phyloP scores from a whole-genome alignment of 2,113 vertebrate genomes.

The Rousettus leschenaultii region DNA sequence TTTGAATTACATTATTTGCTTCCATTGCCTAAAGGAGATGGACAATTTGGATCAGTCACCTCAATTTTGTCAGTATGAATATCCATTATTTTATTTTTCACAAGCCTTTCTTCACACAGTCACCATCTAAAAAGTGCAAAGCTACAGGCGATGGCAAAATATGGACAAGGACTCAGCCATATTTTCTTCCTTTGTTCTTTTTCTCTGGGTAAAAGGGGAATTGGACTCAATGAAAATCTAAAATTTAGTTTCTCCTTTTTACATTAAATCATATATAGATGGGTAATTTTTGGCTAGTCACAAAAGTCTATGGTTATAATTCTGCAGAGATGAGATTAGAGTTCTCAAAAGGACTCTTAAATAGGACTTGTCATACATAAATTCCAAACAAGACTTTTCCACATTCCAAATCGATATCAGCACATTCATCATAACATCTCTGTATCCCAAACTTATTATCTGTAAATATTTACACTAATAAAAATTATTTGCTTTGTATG shows the following conservation, averaged over 20 bases:
- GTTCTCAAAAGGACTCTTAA: not conserved
- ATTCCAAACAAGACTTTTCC: not conserved
- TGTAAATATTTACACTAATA: not conserved
- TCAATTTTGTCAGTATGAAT: not conserved
- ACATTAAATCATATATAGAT: not conserved
- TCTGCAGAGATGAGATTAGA: not conserved
- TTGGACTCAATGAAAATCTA: not conserved
- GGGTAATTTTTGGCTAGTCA: not conserved
- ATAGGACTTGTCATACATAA: not conserved
- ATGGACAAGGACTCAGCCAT: not conserved
- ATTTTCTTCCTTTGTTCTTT: not conserved
- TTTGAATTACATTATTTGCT: not conserved
- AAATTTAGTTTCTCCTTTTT: not conserved
- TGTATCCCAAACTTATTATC: not conserved
- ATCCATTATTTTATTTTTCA: not conserved
- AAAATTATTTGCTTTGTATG: not conserved
- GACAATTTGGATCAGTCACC: not conserved
- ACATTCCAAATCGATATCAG: not conserved
- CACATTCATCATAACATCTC: not conserved
- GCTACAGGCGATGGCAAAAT: not conserved
- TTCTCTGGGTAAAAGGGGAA: not conserved
- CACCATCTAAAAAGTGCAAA: not conserved
- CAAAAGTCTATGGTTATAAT: not conserved
- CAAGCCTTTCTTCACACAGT: not conserved
- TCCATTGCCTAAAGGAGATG: not conserved